Percentiles rank a stretch among this genome's conserved stretches.
Evolutionary conservation across 2,888 invertebrate species (phyloP).

Genomic region (Cryptocheilus praepositus): DNA sequence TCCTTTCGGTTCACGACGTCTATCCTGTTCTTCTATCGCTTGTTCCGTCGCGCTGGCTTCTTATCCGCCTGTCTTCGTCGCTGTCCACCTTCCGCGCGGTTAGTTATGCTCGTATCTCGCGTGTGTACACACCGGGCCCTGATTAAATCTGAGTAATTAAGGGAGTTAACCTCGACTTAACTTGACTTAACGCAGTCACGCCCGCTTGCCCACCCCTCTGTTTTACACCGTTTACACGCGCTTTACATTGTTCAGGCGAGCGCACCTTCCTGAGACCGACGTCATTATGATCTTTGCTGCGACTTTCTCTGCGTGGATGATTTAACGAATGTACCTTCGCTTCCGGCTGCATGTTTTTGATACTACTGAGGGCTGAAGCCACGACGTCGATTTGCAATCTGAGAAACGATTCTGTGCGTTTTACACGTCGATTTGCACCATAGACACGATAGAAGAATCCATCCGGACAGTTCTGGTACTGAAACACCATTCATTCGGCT

Average conservation of each 20-base stretch:
- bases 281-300: background rate
- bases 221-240: slow-evolving; percentile 69
- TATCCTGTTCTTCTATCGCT: slow-evolving; percentile 9
- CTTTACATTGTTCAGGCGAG: slow-evolving; percentile 63
- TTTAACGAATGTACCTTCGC: too few species aligned
- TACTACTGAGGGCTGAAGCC: too few species aligned
- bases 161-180: slow-evolving; percentile 74
- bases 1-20: background rate
- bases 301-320: too few species aligned
- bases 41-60: slow-evolving; percentile 12
- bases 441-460: too few species aligned
- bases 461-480: too few species aligned
- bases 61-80: slow-evolving; percentile 28
- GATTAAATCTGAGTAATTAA: slow-evolving; percentile 75
- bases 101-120: slow-evolving; percentile 62
- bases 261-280: slow-evolving; percentile 29
- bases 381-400: too few species aligned
- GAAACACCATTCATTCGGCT: too few species aligned
- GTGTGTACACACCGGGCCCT: slow-evolving; percentile 58
- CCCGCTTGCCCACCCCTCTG: slow-evolving; percentile 73
- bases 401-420: too few species aligned
- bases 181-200: slow-evolving; percentile 74
- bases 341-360: too few species aligned
- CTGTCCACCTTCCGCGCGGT: slow-evolving; percentile 37
- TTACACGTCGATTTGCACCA: too few species aligned